Base-by-base conservation (phyloP, 2,797 vertebrate species). In the Fistularia tabacaria region DNA sequence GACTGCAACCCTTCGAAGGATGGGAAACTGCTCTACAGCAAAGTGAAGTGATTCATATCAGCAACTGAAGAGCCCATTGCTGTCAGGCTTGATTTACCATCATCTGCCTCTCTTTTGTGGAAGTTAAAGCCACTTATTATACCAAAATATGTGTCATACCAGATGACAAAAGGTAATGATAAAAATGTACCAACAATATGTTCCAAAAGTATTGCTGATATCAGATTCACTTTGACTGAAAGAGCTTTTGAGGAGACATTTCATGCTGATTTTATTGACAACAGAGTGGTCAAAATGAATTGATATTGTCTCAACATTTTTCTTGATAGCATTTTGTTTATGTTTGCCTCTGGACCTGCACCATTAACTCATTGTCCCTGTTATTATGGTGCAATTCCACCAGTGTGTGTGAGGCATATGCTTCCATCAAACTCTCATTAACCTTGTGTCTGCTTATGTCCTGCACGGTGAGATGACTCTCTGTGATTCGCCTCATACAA, bases 381-480 rank as follows among this genome's bases (percentile, higher is more conserved):
- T 81, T 81, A 80, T 85, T 83, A 80, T 79, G 72, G 73, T 50
- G 65, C 73, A 65, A 68, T 69, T 73, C 71, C 50, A 71, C 67
- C 62, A 61, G 68, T 51, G 51, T 62, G 78, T 71, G 81, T 64
- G 64, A 80, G 82, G 77, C 85, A 87, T 86, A 90, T 87, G 86
- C 81, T 85, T 87, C 84, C 84, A 87, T 88, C 85, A 88, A 90
- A 88, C 81, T 83, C 87, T 85, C 85, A 86, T 90, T 90, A 90
- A 89, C 87, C 89, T 90, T 89, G 86, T 83, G 76, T 82, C 82
- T 87, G 85, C 88, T 87, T 83, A 87, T 79, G 74, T 81, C 79
- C 82, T 81, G 75, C 73, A 51, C 77, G 56, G 80, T 45, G 79
- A 80, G 70, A 85, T 80, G 69, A 82, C 77, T 82, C 74, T 76